Evolutionary conservation across 2,113 vertebrate species (phyloP).

Genomic region (Heptranchias perlo): DNA sequence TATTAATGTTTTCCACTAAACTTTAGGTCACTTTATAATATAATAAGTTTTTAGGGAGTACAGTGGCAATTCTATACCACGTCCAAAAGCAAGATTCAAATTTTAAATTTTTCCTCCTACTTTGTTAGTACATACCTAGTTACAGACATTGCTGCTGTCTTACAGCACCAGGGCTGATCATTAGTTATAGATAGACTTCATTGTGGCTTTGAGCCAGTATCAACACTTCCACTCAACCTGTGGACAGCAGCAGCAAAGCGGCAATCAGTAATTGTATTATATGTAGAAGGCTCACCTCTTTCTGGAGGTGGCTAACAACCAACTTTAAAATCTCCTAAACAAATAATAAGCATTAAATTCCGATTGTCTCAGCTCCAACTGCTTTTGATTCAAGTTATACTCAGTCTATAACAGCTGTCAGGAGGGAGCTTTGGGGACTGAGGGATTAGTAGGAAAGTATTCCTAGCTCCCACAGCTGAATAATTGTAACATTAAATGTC

Average conservation of each 20-base stretch:
- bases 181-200: not conserved
- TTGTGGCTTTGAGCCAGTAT: not conserved
- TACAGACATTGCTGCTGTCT: not conserved
- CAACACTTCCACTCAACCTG: not conserved
- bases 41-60: not conserved
- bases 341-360: not conserved
- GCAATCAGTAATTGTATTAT: not conserved
- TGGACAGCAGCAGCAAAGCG: not conserved
- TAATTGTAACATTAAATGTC: not conserved
- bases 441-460: not conserved
- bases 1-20: not conserved
- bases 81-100: not conserved
- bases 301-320: not conserved
- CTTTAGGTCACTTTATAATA: not conserved
- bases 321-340: not conserved
- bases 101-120: not conserved
- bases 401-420: not conserved
- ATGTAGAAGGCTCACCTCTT: not conserved
- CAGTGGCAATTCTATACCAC: not conserved
- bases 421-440: not conserved
- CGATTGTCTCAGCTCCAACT: not conserved
- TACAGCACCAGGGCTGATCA: not conserved
- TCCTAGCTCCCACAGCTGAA: not conserved
- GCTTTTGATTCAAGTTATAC: not conserved
- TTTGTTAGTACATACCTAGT: not conserved